A percentile compares a stretch with the other conserved stretches of the same genome.
Evolutionary conservation across 2,888 invertebrate species (phyloP).

Genomic region (Kryphioiulus occultus): DNA sequence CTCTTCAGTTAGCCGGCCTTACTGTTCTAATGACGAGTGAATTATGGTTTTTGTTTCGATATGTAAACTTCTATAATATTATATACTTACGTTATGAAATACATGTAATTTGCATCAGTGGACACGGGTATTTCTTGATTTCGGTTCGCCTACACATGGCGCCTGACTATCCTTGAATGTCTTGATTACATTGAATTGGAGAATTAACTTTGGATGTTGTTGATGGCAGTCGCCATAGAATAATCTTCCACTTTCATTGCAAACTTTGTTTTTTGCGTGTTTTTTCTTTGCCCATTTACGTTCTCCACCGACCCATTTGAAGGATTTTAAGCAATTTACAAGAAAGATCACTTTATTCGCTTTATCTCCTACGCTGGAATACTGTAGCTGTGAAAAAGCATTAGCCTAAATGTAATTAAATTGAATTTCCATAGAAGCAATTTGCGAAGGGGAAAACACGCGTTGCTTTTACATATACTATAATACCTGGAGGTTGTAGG

Average conservation of each 20-base stretch:
- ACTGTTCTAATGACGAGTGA: too few species aligned
- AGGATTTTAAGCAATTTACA: background rate
- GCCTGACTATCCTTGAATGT: background rate
- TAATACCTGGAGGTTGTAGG: background rate
- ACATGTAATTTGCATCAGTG: background rate
- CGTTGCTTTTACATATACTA: background rate
- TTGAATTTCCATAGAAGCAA: background rate
- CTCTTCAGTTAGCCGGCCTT: too few species aligned
- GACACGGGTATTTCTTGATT: background rate
- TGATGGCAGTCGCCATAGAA: background rate
- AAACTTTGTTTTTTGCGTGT: background rate
- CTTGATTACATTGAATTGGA: background rate
- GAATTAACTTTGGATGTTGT: background rate
- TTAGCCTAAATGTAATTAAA: conserved; percentile 7
- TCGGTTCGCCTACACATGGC: background rate
- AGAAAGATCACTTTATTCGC: background rate
- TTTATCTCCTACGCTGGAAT: background rate
- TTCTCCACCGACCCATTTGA: background rate
- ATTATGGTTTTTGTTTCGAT: background rate
- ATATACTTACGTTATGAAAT: too few species aligned
- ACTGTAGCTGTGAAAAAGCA: background rate
- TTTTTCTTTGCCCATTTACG: background rate
- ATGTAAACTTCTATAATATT: background rate
- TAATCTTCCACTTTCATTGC: background rate
- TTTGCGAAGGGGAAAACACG: background rate